Base-by-base conservation (phyloP, 2,113 vertebrate species). In the Cathartes aura region DNA sequence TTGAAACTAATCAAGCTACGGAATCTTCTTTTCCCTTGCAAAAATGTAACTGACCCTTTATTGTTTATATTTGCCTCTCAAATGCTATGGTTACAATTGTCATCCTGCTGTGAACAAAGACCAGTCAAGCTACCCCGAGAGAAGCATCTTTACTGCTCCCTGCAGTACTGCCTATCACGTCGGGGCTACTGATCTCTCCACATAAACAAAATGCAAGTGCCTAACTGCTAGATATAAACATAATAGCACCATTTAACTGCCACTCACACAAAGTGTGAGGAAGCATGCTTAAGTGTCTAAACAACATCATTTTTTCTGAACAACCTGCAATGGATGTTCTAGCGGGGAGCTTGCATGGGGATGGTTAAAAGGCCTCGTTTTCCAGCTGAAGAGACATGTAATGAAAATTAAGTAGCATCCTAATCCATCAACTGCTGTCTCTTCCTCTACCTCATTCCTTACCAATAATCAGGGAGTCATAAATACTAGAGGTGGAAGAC, bases 251-350 rank as follows among this genome's bases (percentile, higher is more conserved):
- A 29, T 87, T 96, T 91, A 94, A 90, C 30, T 6, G 8, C 60
- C 50, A 87, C 60, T 91, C 7, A 1, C 53, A 85, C 74, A 73
- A 96, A 95, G 81, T 60, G 60, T 91, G 84, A 96, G 76, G 64
- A 97, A 73, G 42, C 27, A 76, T 42, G 2, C 14, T 62, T 62
- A 70, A 81, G 40, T 78, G 78, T 86, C 78, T 92, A 83, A 95
- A 83, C 75, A 95, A 68, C 74, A 89, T 74, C 9, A 79, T 93
- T 97, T 93, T 95, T 93, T 66, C 32, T 93, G 88, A 97, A 92
- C 79, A 96, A 79, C 70, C 82, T 14, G 14, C 70, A 80, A 59
- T 52, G 81, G 90, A 79, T 34, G 66, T 79, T 96, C 89, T 74
- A 97, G 87, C 24, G 7, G 73, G 67, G 58, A 56, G 50, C 64